Evolutionary conservation across 2,113 vertebrate genomes (phyloP), one percentile per base, ranked within the genome.

Genomic region (Passer montanus): DNA sequence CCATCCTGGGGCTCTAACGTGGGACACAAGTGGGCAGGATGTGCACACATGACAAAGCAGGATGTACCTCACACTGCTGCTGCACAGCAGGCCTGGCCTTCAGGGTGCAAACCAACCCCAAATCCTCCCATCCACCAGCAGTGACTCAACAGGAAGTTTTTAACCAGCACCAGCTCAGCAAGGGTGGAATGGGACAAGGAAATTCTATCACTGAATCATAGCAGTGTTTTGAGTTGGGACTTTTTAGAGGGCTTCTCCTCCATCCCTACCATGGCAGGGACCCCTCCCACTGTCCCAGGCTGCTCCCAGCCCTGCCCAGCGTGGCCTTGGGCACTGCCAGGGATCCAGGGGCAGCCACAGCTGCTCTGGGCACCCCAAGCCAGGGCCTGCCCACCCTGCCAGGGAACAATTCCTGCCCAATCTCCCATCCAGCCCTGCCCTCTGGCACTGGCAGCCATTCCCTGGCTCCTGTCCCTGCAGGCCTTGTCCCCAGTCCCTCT

Each of bases 91-190:
- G 35, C 13, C 53, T 67, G 17, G 52, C 47, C 78, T 67, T 21
- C 11, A 21, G 53, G 62, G 39, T 35, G 44, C 74, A 74, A 85
- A 92, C 31, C 70, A 82, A 28, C 33, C 74, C 18, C 20, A 59
- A 72, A 90, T 21, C 33, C 33, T 75, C 60, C 39, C 17, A 31
- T 14, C 50, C 0, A 0, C 46, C 88, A 74, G 33, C 85, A 72
- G 2, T 72, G 85, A 94, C 69, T 79, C 93, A 95, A 75, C 93
- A 94, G 94, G 93, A 93, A 82, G 89, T 23, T 75, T 75, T 46
- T 63, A 90, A 90, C 23, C 66, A 70, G 77, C n/a, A 39, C 53
- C 5, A 30, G 64, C 64, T 74, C 15, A 73, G 37, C 47, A 31
- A 79, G 82, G 53, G 44, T 49, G 44, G 44, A 52, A 68, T 10